Evolutionary conservation across 2,888 invertebrate species (phyloP).

Genomic region (Cerceris rybyensis): DNA sequence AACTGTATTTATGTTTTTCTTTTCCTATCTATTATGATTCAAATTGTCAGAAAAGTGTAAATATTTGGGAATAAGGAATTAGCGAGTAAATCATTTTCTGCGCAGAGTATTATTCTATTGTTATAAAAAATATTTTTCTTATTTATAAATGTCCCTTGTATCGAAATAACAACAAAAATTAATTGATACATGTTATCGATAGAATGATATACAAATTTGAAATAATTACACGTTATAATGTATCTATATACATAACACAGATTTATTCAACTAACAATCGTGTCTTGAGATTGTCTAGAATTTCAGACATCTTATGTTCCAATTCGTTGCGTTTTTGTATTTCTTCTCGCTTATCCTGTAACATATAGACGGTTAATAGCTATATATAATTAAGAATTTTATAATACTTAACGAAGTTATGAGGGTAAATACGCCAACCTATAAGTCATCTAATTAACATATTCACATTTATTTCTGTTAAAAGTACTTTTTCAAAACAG

Average conservation of each 20-base stretch:
- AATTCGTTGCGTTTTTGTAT: constrained; percentile 64
- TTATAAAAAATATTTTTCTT: no score
- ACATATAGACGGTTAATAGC: constrained; percentile 42
- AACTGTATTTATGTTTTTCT: no score
- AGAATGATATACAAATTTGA: not conserved
- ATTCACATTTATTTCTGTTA: not conserved
- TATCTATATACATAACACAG: constrained; percentile 6
- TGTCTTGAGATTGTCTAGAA: constrained; percentile 73
- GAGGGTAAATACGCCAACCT: not conserved
- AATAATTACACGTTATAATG: not conserved
- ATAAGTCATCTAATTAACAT: not conserved
- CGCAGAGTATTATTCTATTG: no score
- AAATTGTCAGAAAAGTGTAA: no score
- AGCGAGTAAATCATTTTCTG: no score
- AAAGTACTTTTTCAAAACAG: no score
- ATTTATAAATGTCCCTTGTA: no score
- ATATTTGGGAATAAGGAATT: no score
- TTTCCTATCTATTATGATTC: no score
- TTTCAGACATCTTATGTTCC: constrained; percentile 72
- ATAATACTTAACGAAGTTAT: not conserved
- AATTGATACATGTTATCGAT: no score
- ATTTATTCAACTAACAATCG: constrained; percentile 72
- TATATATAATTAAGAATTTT: not conserved
- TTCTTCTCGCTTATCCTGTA: constrained; percentile 71
- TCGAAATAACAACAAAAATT: no score